These are phyloP conservation scores for Pterois miles DNA, from an alignment of 2,797 vertebrate species.

Conservation along the genomic window DNA sequence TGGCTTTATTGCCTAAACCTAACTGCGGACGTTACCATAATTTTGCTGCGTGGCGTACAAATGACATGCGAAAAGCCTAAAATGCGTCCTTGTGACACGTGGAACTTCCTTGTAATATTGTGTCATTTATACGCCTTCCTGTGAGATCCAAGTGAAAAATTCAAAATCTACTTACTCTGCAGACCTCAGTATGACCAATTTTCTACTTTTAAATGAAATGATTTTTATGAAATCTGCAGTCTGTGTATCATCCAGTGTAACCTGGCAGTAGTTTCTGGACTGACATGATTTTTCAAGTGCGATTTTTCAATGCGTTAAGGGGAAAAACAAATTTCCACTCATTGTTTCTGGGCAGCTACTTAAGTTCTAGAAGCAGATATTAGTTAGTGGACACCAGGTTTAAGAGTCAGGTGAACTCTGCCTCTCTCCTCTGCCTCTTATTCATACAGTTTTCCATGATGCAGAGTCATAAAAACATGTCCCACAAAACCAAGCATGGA, in stretches of 20 bases:
- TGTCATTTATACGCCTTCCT: neutral
- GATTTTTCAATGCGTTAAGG: neutral
- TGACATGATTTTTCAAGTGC: neutral
- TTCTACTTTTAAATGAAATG: neutral
- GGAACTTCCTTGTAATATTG: neutral
- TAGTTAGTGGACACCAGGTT: neutral
- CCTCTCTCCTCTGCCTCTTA: too few species aligned
- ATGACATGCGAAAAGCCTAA: neutral
- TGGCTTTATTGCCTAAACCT: neutral
- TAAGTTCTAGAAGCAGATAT: neutral
- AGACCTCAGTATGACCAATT: neutral
- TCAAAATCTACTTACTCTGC: neutral
- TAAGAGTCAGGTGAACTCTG: neutral
- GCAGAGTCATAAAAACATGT: neutral
- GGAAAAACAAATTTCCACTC: neutral
- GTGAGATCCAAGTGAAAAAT: neutral
- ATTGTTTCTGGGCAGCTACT: neutral
- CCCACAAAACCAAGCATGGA: neutral
- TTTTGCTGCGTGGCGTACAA: neutral
- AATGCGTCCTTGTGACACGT: neutral
- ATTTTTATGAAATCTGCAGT: neutral
- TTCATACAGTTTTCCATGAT: neutral
- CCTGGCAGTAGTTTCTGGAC: neutral
- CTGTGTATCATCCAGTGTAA: neutral
- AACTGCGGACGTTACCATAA: neutral